phyloP scores from a whole-genome alignment of 2,797 vertebrate genomes.

The Microtus californicus region DNA sequence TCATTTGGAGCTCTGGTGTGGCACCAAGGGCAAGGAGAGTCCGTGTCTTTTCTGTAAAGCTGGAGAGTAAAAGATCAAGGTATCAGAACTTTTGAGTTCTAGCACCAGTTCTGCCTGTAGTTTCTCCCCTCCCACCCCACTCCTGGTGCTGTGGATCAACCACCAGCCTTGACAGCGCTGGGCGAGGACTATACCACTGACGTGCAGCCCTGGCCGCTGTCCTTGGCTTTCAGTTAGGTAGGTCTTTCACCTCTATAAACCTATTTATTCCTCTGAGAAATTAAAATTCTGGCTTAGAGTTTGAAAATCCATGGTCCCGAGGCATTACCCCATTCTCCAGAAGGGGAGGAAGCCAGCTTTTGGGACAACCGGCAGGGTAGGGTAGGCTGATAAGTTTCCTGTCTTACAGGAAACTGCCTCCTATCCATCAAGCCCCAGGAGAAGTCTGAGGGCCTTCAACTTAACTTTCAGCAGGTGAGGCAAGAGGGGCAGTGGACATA shows the following conservation, averaged over 20 bases:
- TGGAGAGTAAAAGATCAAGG: neutral
- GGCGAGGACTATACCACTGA: neutral
- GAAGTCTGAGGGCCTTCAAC: constrained; percentile 93
- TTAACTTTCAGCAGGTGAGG: constrained; percentile 97
- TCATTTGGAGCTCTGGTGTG: neutral
- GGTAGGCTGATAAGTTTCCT: constrained; percentile 29
- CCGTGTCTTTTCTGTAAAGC: neutral
- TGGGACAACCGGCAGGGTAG: neutral
- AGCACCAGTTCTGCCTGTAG: neutral
- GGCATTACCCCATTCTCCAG: neutral
- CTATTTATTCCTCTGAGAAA: constrained; percentile 18
- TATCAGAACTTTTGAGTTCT: neutral
- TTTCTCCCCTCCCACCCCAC: neutral
- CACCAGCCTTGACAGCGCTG: neutral
- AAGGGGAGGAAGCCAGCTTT: neutral
- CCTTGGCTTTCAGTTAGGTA: neutral
- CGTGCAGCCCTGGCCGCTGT: neutral
- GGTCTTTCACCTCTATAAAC: neutral
- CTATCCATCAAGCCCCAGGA: constrained; percentile 93
- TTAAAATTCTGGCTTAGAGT: neutral
- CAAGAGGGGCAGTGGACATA: neutral
- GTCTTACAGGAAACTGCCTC: constrained; percentile 93
- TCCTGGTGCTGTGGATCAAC: neutral
- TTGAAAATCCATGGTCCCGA: neutral
- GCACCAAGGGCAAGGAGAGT: neutral